Conservation (phyloP, 2,888 invertebrate species). For the Limnephilus marmoratus region DNA sequence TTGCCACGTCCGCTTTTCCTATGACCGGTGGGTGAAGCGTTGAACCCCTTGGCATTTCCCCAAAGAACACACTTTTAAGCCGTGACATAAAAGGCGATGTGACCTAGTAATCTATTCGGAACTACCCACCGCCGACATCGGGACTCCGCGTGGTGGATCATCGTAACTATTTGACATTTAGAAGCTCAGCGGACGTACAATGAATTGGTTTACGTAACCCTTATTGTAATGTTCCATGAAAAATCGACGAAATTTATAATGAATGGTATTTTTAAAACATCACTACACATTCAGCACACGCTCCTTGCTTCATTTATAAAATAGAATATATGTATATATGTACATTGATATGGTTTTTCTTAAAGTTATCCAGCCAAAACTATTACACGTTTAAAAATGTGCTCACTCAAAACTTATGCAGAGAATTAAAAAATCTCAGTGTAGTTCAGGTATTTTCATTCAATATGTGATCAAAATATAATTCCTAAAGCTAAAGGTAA, state of each 20-base stretch:
- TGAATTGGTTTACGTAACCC: neutral
- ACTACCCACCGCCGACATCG: neutral
- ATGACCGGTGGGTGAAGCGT: neutral
- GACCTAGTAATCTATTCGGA: neutral
- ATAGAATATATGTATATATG: too few relatives aligned
- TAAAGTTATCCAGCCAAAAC: too few relatives aligned
- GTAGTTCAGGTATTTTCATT: too few relatives aligned
- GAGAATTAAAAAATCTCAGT: too few relatives aligned
- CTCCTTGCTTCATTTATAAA: too few relatives aligned
- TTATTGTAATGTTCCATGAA: neutral
- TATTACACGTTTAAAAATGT: too few relatives aligned
- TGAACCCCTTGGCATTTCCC: slow-evolving; percentile 10
- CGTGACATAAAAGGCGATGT: neutral
- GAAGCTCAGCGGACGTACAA: neutral
- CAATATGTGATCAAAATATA: too few relatives aligned
- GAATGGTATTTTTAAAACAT: neutral
- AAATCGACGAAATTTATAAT: neutral
- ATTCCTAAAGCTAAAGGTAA: too few relatives aligned
- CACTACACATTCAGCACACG: too few relatives aligned
- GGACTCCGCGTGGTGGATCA: neutral
- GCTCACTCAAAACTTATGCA: too few relatives aligned
- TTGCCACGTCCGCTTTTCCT: neutral
- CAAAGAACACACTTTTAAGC: neutral
- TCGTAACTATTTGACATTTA: neutral
- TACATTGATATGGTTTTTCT: too few relatives aligned